Evolutionary conservation across 2,797 vertebrate species (phyloP).

Genomic region (Rhinophrynus dorsalis): DNA sequence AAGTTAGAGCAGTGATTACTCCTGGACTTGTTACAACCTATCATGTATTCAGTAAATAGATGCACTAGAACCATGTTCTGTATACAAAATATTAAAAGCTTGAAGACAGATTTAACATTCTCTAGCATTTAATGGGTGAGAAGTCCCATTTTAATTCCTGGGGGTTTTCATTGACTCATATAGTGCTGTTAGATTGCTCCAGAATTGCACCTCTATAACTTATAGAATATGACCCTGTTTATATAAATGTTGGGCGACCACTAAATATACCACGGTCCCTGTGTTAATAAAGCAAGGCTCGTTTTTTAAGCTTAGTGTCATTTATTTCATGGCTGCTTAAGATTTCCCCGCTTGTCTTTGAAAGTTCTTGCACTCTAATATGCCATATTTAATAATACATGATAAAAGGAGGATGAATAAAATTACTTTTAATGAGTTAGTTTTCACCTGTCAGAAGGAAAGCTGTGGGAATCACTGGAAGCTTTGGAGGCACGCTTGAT

Average conservation of each 20-base stretch:
- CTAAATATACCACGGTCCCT: background rate
- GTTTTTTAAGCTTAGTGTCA: background rate
- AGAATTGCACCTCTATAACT: no score
- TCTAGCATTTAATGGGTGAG: no score
- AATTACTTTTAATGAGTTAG: constrained; percentile 68
- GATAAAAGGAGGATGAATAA: constrained; percentile 67
- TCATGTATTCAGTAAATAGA: no score
- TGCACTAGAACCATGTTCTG: background rate
- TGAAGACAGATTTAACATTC: no score
- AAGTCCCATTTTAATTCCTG: no score
- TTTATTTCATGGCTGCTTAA: constrained; percentile 52
- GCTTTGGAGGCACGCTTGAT: constrained; percentile 47
- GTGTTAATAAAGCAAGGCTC: constrained; percentile 22
- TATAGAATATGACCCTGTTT: no score
- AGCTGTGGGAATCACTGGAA: constrained; percentile 63
- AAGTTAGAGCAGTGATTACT: no score
- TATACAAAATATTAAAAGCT: no score
- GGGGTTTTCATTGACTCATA: no score
- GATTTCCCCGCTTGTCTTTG: constrained; percentile 57
- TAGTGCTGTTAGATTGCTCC: no score
- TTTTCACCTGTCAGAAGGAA: constrained; percentile 63
- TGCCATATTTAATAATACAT: constrained; percentile 62
- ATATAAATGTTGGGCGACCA: no score
- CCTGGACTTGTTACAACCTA: no score
- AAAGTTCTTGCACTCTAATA: constrained; percentile 55